Base-by-base conservation (phyloP, 2,797 vertebrate species). In the Sebastes elongatus region DNA sequence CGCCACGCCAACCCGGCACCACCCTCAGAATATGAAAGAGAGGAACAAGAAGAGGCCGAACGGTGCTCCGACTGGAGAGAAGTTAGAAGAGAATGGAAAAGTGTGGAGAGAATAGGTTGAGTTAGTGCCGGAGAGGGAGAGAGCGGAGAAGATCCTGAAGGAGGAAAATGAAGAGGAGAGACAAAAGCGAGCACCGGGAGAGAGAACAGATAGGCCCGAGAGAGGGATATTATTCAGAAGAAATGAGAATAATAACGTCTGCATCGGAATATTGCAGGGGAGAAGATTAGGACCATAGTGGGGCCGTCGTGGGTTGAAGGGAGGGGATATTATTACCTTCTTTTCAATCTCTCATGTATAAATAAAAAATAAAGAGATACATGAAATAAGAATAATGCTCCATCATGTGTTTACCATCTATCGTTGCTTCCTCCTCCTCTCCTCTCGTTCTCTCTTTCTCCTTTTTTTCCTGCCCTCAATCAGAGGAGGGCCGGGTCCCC, bases 171-270 rank as follows among this genome's bases (percentile, higher is more conserved):
- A 86, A 82, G 82, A 77, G 77, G 72, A 88, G 78, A 87, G 90
- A 86, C 86, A 84, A 90, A 91, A 86, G 88, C 59, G 53, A 78
- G 81, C 11, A 14, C 18, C 22, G 23, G 35, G 30, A 18, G 74
- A 88, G 90, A 94, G 94, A 96, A 95, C 95, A 80, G 95, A 96
- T 96, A 94, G 96, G 95, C 94, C 67, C 92, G 94, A 94, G 95
- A 96, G 96, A 95, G 96, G 95, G 95, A 96, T 97, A 98, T 98
- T 98, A 98, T 98, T 99, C 97, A 97, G 95, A 87, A 94, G 96
- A 96, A 97, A 97, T 96, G 96, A 97, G 96, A 98, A 97, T 97
- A 98, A 97, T 97, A 97, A 96, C 93, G 94, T 94, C 94, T 92
- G 92, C 90, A 95, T 96, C 93, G 92, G 97, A 97, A 98, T 97